Evolutionary conservation across 1,140 invertebrate genomes (phyloP), one percentile per base, ranked within the genome.

Genomic region (Acromyrmex charruanus): DNA sequence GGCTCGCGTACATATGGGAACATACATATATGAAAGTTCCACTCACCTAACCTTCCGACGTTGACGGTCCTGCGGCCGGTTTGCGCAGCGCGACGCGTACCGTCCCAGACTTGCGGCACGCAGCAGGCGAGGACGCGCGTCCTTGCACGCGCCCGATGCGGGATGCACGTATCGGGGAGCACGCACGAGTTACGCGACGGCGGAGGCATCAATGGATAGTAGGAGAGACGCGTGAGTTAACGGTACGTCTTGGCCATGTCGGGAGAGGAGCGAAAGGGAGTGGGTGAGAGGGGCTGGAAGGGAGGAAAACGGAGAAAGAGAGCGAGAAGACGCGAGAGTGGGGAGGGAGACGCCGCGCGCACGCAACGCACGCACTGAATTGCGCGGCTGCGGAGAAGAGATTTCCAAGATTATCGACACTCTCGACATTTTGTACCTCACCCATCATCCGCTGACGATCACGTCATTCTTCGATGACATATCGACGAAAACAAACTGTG

Each of bases 201-300:
- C 69, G 80, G 69, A 49, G 55, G 69, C 80, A 84, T 84, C 80
- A 84, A 84, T 84, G 80, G 39, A 71, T 61, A 84, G 69, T 84
- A 84, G 69, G 80, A 84, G 69, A 74, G 69, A 75, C 55, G 80
- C 80, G 69, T 84, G 69, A 75, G 69, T 63, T 69, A 84, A 84
- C 80, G 80, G 69, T 84, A 84, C n/a, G 55, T 75, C 80, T 84
- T 84, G 14, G 69, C 80, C 69, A 75, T 61, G 55, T 35, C 69
- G 69, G 68, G 69, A 74, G 68, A n/a, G 49, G 14, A 12, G 14
- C 6, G 21, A 71, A 25, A n/a, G 35, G 10, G 66, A 49, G 25
- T 21, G 66, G 31, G 66, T 44, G 18, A 16, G 39, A 16, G 79
- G 35, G 35, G n/a, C 7, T 16, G 63, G n/a, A 44, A 55, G 39